Base-by-base conservation (phyloP, 1,140 invertebrate species). In the Antheraea pernyi region DNA sequence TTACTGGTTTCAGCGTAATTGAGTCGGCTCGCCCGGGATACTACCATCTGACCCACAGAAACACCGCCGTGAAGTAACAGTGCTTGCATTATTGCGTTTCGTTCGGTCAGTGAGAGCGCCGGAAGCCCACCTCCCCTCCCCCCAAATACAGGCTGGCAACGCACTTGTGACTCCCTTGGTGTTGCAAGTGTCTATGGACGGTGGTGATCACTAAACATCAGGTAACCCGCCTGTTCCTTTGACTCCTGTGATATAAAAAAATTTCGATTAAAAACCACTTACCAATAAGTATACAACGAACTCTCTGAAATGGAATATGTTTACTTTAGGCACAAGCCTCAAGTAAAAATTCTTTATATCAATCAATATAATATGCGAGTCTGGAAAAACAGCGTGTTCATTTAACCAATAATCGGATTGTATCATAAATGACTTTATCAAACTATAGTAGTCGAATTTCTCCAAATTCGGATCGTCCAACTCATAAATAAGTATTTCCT, bases 231-330 rank as follows among this genome's bases (percentile, higher is more conserved):
- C n/a, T n/a, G n/a, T n/a, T n/a, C n/a, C n/a, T n/a, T n/a, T n/a
- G n/a, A n/a, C n/a, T n/a, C n/a, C n/a, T n/a, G n/a, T n/a, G n/a
- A 7, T 48, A 13, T 3, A 13, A 11, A 3, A 48, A 13, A 48
- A 13, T 9, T 2, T 13, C 11, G 22, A 30, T 30, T 6, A 53
- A 53, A 16, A 53, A 7, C 19, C 11, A 18, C 4, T 18, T 48
- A 80, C 81, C 81, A 76, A 90, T 88, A 90, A 79, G 65, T 59
- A 89, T 0, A 84, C 7, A 7, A 89, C 10, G 61, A 85, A 89
- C 68, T 88, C 81, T 63, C 80, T 85, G 13, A 91, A 79, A 63
- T 69, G 84, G 72, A 88, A 82, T 7, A 90, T 76, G 65, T 91
- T 91, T 7, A 81, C 42, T 74, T 83, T 90, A 0, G 88, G 71